Evolutionary conservation across 2,797 vertebrate genomes (phyloP), one percentile per base, ranked within the genome.

Genomic region (Otolemur crassicaudatus): DNA sequence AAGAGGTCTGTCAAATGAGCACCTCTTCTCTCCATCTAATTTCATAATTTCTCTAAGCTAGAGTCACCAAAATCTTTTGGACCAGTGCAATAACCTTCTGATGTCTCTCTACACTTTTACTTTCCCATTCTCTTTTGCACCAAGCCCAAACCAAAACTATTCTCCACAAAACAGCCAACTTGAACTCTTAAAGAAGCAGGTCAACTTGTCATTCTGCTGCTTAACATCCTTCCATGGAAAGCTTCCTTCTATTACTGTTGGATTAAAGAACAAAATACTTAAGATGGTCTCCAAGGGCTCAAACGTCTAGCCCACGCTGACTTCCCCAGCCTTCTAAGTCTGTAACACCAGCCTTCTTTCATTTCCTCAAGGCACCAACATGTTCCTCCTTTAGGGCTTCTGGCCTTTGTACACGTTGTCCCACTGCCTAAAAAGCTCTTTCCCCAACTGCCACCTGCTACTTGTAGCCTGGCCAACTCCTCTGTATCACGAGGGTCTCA

Each of bases 321-420:
- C 34, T 88, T 81, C 76, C 60, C 69, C 63, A 87, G 70, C 12
- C 27, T 72, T 49, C 67, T 69, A 49, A 34, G 6, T 90, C 4
- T 19, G 27, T 27, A 46, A 58, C 25, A 75, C 12, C 77, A 82
- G 77, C 14, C 43, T 79, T 88, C 91, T 94, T 94, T 95, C 87
- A 93, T 46, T 97, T 95, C 94, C 93, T 94, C 82, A 70, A 89
- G 73, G 77, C n/a, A 61, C 53, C 56, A 90, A 60, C 34, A 34
- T 34, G 40, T 58, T 83, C 58, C 77, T 84, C 34, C 61, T 53
- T 76, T 76, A 37, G 40, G 34, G 34, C n/a, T 87, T 80, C 20
- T 75, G 69, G 72, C 23, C 77, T 91, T 75, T 77, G 72, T 37
- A 53, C 49, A 75, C 1, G 10, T 56, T 19, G 73, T 29, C 85